Evolutionary conservation across 2,888 invertebrate genomes (phyloP), one percentile per base, ranked within the genome.

Genomic region (Drosophila pseudotakahashii): DNA sequence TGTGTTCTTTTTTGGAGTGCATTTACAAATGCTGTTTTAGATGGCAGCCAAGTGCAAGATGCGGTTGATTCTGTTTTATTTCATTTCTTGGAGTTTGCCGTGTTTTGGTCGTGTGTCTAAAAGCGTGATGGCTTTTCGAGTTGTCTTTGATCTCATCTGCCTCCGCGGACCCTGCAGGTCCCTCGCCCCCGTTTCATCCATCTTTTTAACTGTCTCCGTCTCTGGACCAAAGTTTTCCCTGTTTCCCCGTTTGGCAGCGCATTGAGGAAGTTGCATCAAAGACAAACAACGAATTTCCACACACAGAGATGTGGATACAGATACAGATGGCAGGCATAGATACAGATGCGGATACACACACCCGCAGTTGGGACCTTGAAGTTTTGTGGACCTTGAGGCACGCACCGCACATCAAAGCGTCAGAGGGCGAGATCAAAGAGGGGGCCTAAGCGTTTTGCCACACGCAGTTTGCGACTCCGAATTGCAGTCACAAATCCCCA

Each of bases 191-290:
- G 30, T 16, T 57, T 34, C 32, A 23, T 54, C 52, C 37, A 44
- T 36, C 54, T 67, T 57, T 48, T 45, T 52, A 52, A 42, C 47
- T 64, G 66, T 57, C 64, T 59, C 42, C 26, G 45, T 52, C 58
- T 71, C 51, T 70, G 71, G 71, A 66, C 64, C 64, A 78, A 75
- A 78, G 85, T 84, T 79, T 76, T 70, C 32, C 60, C 47, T n/a
- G 19, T 41, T 47, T 48, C 52, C 75, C 76, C 72, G 68, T 71
- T 78, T 79, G 79, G 79, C 84, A 81, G 77, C 77, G 79, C 77
- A 79, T 86, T 81, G 81, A 83, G 82, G 87, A 83, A 83, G 87
- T 83, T 86, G 87, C 82, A 83, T 83, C 82, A 83, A 83, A 83
- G 82, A 79, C 87, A 86, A 83, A 86, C 81, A 75, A 67, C 68